A percentile compares a stretch with the other conserved stretches of the same genome.
Conservation (phyloP, 2,797 vertebrate genomes). For the Manis crassicaudata region DNA sequence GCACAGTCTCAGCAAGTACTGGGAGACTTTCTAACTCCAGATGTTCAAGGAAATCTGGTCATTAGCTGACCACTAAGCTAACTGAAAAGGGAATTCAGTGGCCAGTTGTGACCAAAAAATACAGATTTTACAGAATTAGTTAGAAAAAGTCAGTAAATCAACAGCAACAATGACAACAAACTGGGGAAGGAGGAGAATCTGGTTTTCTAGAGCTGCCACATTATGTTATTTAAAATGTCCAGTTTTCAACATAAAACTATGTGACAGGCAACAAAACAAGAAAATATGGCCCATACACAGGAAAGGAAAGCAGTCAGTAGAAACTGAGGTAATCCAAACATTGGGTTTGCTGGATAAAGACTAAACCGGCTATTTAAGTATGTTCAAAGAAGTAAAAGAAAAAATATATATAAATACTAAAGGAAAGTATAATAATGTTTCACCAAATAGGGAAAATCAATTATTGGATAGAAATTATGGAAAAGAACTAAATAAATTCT, state of each 20-base stretch:
- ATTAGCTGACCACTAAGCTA: neutral
- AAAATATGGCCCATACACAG: neutral
- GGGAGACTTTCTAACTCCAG: neutral
- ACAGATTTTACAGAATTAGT: neutral
- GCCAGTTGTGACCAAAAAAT: neutral
- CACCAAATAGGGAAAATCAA: neutral
- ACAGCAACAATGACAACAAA: neutral
- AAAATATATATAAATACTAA: neutral
- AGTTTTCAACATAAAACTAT: neutral
- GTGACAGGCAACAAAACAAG: neutral
- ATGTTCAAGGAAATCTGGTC: neutral
- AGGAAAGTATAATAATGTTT: neutral
- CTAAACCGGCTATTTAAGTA: neutral
- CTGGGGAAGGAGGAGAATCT: neutral
- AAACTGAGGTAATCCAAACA: neutral
- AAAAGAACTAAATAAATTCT: slow-evolving; percentile 31
- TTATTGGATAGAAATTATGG: neutral
- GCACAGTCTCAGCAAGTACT: neutral
- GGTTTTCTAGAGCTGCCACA: neutral
- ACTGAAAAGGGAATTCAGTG: neutral
- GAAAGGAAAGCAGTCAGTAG: neutral
- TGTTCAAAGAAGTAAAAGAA: neutral
- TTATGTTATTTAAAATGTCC: neutral
- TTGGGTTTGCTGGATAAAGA: neutral
- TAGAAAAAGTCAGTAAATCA: neutral